Evolutionary conservation across 2,113 vertebrate species (phyloP).

Genomic region (Epinephelus fuscoguttatus): DNA sequence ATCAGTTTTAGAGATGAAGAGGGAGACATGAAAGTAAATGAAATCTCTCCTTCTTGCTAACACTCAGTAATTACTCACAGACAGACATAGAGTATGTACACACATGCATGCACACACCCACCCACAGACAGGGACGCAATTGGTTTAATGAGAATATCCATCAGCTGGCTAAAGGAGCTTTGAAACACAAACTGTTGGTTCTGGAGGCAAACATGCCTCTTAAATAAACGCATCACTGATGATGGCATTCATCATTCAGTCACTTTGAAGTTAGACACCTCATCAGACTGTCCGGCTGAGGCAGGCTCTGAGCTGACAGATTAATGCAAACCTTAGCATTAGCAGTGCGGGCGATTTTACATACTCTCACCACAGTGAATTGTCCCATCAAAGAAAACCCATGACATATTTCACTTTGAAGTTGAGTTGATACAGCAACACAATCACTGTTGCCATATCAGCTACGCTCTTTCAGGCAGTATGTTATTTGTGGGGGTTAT

Average conservation of each 20-base stretch:
- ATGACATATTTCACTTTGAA: conserved; percentile 1
- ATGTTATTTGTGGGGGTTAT: neutral
- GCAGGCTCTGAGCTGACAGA: conserved; percentile 12
- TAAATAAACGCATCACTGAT: conserved; percentile 54
- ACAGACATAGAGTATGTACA: conserved; percentile 27
- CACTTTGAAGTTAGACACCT: conserved; percentile 53
- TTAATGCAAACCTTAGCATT: conserved; percentile 13
- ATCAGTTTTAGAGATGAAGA: conserved; percentile 59
- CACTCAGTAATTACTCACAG: conserved; percentile 10
- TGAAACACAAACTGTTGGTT: conserved; percentile 61
- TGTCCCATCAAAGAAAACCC: neutral
- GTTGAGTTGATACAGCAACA: neutral
- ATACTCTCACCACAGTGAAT: neutral
- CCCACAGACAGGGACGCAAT: conserved; percentile 10
- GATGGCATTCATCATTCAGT: conserved; percentile 50
- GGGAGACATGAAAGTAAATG: conserved; percentile 51
- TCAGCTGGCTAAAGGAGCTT: conserved; percentile 68
- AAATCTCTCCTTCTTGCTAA: conserved; percentile 50
- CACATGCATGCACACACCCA: conserved; percentile 26
- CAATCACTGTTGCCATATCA: neutral
- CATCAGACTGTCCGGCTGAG: conserved; percentile 21
- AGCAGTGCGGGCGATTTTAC: neutral
- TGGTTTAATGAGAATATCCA: conserved; percentile 69
- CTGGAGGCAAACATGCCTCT: conserved; percentile 47
- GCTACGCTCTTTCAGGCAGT: neutral